A percentile compares a stretch with the other conserved stretches of the same genome.
These are phyloP conservation scores for Sylvietta virens DNA, from an alignment of 2,113 vertebrate species.

Conservation along the genomic window DNA sequence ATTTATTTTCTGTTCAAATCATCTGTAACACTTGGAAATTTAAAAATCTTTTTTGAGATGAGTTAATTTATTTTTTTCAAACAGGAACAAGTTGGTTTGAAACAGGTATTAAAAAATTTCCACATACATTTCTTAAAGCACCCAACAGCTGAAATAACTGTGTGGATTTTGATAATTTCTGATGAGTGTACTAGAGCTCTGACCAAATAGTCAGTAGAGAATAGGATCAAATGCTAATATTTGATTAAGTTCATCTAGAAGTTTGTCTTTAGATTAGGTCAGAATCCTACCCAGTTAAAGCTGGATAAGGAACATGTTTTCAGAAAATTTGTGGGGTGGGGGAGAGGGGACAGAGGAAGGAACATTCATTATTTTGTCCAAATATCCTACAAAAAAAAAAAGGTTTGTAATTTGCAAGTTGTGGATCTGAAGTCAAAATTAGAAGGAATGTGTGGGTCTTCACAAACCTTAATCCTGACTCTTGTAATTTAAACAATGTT, in stretches of 20 bases:
- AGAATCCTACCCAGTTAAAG: neutral
- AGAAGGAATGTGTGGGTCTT: neutral
- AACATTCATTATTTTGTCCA: neutral
- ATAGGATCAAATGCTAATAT: neutral
- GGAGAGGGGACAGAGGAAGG: rapidly evolving
- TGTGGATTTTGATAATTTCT: neutral
- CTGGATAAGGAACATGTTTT: neutral
- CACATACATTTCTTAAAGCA: neutral
- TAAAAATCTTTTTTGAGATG: neutral
- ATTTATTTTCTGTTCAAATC: neutral
- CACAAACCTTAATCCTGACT: neutral
- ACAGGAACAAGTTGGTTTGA: neutral
- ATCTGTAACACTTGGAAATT: neutral
- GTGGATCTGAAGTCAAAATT: neutral
- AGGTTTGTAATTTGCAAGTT: neutral
- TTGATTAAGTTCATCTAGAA: neutral
- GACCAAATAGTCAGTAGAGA: neutral
- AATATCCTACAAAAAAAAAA: neutral
- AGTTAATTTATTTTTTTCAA: conserved; percentile 6
- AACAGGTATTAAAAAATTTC: neutral
- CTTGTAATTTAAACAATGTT: neutral
- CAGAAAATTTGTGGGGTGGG: neutral
- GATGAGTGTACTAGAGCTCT: neutral
- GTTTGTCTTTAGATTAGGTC: neutral
- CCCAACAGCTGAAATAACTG: neutral